Evolutionary conservation across 2,888 invertebrate genomes (phyloP).

Genomic region (Acleris holmiana): DNA sequence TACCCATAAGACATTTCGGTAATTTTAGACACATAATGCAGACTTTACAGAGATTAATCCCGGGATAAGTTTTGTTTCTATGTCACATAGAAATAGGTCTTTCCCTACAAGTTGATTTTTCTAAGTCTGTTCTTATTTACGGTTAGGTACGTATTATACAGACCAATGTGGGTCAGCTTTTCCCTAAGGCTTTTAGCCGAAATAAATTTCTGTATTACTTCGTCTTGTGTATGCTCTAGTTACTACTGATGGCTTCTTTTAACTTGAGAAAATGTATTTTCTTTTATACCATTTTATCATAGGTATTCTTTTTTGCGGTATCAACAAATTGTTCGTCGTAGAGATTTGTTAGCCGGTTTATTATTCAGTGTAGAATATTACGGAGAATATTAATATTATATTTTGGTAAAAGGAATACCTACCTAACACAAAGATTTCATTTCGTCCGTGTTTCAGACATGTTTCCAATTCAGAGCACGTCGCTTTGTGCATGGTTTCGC

Average conservation of each 20-base stretch:
- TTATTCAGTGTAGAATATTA: no score
- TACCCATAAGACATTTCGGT: neutral
- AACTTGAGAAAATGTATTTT: neutral
- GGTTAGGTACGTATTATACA: neutral
- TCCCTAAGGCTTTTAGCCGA: neutral
- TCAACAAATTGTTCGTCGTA: neutral
- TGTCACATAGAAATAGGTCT: neutral
- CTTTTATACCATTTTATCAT: neutral
- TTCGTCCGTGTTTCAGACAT: neutral
- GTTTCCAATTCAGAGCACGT: no score
- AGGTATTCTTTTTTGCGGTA: neutral
- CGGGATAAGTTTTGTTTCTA: neutral
- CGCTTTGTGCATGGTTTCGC: neutral
- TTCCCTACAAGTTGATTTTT: neutral
- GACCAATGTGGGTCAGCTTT: constrained; percentile 23
- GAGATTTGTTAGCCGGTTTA: no score
- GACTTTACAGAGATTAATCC: no score
- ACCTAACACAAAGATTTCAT: neutral
- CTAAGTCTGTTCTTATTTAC: constrained; percentile 10
- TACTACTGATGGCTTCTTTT: neutral
- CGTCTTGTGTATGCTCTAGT: constrained; percentile 2
- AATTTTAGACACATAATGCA: constrained; percentile 12
- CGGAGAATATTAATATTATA: no score
- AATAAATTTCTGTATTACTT: neutral
- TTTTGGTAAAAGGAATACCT: neutral